phyloP scores from a whole-genome alignment of 2,113 vertebrate genomes.

The Paramisgurnus dabryanus region DNA sequence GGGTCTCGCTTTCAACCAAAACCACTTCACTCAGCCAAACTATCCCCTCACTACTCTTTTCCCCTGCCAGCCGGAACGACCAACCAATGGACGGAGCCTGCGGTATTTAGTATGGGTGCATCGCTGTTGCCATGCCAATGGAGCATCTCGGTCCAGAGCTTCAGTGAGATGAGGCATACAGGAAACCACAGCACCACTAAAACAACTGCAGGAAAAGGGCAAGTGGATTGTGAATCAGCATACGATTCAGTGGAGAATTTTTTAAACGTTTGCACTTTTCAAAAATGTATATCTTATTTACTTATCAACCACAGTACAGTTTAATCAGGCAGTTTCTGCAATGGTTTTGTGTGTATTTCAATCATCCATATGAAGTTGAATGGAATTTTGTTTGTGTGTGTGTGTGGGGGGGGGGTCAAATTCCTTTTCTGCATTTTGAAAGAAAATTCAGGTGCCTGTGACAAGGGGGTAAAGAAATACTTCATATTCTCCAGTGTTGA shows the following conservation, averaged over 20 bases:
- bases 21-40: constrained; percentile 57
- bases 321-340: not conserved
- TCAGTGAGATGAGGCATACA: constrained; percentile 44
- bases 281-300: no score
- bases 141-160: constrained; percentile 56
- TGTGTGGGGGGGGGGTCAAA: no score
- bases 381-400: no score
- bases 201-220: constrained; percentile 42
- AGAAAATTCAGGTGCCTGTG: no score
- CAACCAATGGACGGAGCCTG: constrained; percentile 39
- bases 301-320: no score
- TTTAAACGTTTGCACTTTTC: no score
- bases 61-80: constrained; percentile 34
- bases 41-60: constrained; percentile 46
- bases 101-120: constrained; percentile 35
- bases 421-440: no score
- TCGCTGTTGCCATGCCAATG: constrained; percentile 56
- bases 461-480: not conserved
- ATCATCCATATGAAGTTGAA: no score
- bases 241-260: not conserved
- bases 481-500: not conserved
- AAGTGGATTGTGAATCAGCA: constrained; percentile 2
- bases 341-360: no score
- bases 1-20: constrained; percentile 57
- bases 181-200: constrained; percentile 60